These are phyloP conservation scores for Phylloscopus trochilus DNA, from an alignment of 2,113 vertebrate genomes.

Conservation along the genomic window DNA sequence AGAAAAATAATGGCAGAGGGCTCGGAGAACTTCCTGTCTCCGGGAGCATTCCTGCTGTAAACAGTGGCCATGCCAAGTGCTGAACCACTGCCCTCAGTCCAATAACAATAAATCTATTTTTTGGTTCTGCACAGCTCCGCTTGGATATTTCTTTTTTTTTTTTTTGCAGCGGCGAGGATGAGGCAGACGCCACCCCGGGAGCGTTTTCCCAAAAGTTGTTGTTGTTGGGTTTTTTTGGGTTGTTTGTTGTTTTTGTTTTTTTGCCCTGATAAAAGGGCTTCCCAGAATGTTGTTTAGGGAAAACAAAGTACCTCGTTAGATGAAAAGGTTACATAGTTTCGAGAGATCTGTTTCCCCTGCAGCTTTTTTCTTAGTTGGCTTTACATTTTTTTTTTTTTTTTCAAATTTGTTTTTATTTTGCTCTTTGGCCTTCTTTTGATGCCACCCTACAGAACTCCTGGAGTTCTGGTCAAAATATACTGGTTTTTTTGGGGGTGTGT, in stretches of 20 bases:
- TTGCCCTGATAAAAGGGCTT: not conserved
- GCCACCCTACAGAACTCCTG: not conserved
- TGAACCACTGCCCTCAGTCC: slow-evolving; percentile 52
- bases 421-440: not conserved
- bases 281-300: not conserved
- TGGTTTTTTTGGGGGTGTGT: not conserved
- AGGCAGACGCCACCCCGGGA: not conserved
- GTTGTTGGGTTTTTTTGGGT: not conserved
- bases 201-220: not conserved
- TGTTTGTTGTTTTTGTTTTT: not conserved
- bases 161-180: slow-evolving; percentile 12
- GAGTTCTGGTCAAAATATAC: not conserved
- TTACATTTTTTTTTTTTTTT: not conserved
- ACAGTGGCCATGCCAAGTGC: slow-evolving; percentile 68
- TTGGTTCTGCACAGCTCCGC: slow-evolving; percentile 31
- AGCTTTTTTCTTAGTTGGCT: not conserved
- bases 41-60: slow-evolving; percentile 69
- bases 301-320: not conserved
- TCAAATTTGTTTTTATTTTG: not conserved
- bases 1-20: slow-evolving; percentile 66
- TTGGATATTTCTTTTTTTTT: not conserved
- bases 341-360: not conserved
- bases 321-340: not conserved
- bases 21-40: slow-evolving; percentile 74
- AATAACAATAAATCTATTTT: slow-evolving; percentile 73